Percentiles rank a stretch among this genome's conserved stretches.
phyloP scores from a whole-genome alignment of 2,888 invertebrate genomes.

The Stenichneumon culpator region DNA sequence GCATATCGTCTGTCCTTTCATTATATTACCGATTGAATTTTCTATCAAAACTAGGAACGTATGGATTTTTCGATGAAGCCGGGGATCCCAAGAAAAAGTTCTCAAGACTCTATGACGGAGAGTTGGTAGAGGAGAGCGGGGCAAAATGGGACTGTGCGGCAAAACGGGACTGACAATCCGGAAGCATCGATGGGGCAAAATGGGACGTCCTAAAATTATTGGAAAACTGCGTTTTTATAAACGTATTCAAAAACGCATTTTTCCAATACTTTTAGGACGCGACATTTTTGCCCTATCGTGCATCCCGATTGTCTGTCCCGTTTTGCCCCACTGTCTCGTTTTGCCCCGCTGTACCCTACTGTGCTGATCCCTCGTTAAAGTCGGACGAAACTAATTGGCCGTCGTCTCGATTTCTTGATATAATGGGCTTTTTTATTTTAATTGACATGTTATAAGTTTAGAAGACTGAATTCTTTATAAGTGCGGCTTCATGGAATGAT shows the following conservation, averaged over 20 bases:
- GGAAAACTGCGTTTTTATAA: too few species aligned
- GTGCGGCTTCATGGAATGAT: not conserved
- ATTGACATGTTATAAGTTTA: not conserved
- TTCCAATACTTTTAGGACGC: too few species aligned
- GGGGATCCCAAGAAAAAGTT: not conserved
- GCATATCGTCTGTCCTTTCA: conserved; percentile 37
- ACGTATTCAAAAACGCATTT: too few species aligned
- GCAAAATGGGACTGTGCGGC: too few species aligned
- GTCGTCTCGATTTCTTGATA: not conserved
- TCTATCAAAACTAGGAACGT: not conserved
- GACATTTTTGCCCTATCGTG: too few species aligned
- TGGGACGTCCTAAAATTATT: too few species aligned
- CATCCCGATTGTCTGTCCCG: too few species aligned
- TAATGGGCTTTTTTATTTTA: not conserved
- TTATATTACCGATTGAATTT: conserved; percentile 24
- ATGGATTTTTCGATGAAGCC: not conserved
- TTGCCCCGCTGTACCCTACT: not conserved
- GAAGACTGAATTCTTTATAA: not conserved
- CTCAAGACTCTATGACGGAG: not conserved
- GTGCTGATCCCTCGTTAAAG: not conserved
- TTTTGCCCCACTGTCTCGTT: too few species aligned
- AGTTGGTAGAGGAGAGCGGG: too few species aligned
- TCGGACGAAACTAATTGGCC: not conserved
- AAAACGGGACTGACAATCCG: too few species aligned
- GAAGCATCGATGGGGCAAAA: too few species aligned